A percentile compares a stretch with the other conserved stretches of the same genome.
phyloP scores from a whole-genome alignment of 2,797 vertebrate species.

The Pangasius larnaudii region DNA sequence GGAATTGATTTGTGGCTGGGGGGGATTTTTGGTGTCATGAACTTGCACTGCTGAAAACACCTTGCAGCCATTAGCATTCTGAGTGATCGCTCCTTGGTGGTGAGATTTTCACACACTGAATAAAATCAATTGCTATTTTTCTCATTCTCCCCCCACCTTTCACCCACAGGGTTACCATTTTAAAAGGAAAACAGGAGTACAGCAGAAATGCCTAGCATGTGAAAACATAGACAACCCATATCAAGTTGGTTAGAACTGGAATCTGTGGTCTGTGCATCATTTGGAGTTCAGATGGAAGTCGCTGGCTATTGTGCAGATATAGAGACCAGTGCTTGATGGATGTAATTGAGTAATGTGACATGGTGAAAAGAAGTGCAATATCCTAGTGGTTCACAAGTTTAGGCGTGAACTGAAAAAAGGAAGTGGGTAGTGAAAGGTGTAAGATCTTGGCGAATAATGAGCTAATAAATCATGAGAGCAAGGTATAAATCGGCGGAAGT shows the following conservation, averaged over 20 bases:
- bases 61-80: conserved; percentile 70
- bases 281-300: background rate
- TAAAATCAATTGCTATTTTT: conserved; percentile 64
- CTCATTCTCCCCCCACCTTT: conserved; percentile 5
- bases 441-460: background rate
- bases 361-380: background rate
- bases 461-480: background rate
- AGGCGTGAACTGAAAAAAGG: background rate
- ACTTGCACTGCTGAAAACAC: conserved; percentile 66
- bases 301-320: background rate
- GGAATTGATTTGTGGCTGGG: conserved; percentile 74
- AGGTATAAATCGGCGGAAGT: too few relatives aligned
- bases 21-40: conserved; percentile 70
- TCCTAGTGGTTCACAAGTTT: background rate
- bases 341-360: background rate
- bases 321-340: background rate
- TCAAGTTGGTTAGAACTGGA: background rate
- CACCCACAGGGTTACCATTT: conserved; percentile 39
- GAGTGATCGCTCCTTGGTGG: conserved; percentile 47
- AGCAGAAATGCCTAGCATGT: background rate
- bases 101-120: conserved; percentile 61
- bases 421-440: background rate
- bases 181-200: conserved; percentile 2
- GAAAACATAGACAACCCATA: background rate
- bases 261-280: background rate